phyloP scores from a whole-genome alignment of 37 sponge, comb jelly and placozoan species.

The Corticium candelabrum region DNA sequence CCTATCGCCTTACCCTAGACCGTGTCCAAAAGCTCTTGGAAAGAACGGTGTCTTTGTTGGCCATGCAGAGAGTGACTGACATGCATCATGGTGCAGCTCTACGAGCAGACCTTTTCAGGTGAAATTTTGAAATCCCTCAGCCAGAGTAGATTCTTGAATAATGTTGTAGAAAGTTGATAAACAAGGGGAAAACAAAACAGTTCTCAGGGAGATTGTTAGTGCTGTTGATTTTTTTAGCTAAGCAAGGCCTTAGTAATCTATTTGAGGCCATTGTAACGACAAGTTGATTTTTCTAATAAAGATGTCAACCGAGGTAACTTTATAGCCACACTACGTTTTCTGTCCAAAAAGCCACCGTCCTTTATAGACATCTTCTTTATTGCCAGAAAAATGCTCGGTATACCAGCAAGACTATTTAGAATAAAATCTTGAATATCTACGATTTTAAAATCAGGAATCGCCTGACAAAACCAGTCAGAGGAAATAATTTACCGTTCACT shows the following conservation, averaged over 20 bases:
- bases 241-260: conserved; percentile 33
- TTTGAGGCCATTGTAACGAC: conserved; percentile 37
- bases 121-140: background rate
- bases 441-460: conserved; percentile 24
- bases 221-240: conserved; percentile 38
- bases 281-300: conserved; percentile 32
- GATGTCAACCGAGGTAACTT: too few species aligned
- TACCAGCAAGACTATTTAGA: conserved; percentile 39
- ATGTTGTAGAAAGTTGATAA: conserved; percentile 20
- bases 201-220: conserved; percentile 23
- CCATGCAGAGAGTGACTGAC: background rate
- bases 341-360: conserved; percentile 8
- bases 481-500: conserved; percentile 25
- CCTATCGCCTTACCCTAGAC: background rate
- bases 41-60: background rate
- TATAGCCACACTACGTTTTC: too few species aligned
- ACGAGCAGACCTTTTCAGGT: background rate
- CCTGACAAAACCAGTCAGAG: conserved; percentile 12
- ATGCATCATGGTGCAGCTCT: background rate
- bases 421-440: conserved; percentile 23
- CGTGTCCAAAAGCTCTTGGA: background rate
- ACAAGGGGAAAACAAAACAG: conserved; percentile 23
- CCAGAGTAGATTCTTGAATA: conserved; percentile 15
- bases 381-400: conserved; percentile 21
- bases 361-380: conserved; percentile 17